phyloP scores from a whole-genome alignment of 2,888 invertebrate genomes.

The Drosophila pseudotakahashii region DNA sequence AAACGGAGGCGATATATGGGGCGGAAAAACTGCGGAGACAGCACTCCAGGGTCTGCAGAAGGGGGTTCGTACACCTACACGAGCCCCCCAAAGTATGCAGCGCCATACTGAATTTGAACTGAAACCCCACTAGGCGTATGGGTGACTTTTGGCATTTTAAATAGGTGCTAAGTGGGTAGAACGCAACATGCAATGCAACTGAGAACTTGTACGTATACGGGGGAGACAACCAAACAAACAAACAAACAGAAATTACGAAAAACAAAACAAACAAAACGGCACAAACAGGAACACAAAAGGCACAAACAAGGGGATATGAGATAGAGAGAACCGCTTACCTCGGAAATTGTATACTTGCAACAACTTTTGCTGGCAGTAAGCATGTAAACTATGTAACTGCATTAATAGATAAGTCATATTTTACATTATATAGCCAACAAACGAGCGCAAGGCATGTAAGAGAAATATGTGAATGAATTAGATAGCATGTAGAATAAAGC shows the following conservation, averaged over 20 bases:
- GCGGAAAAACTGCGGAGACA: constrained; percentile 29
- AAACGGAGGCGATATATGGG: constrained; percentile 39
- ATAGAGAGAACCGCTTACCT: constrained; percentile 75
- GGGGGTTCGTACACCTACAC: constrained; percentile 20
- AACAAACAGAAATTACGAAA: constrained; percentile 33
- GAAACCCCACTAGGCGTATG: constrained; percentile 61
- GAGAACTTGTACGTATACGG: constrained; percentile 37
- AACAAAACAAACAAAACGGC: constrained; percentile 21
- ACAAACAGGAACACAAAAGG: constrained; percentile 19
- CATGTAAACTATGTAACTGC: constrained; percentile 81
- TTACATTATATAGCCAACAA: constrained; percentile 63
- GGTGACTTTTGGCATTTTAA: constrained; percentile 57
- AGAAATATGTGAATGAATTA: constrained; percentile 60
- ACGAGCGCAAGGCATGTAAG: constrained; percentile 80
- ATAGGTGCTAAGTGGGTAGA: constrained; percentile 35
- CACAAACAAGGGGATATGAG: constrained; percentile 42
- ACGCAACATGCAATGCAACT: constrained; percentile 57
- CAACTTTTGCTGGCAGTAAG: constrained; percentile 82
- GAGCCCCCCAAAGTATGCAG: constrained; percentile 48
- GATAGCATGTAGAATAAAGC: constrained; percentile 29
- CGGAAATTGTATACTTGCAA: constrained; percentile 81
- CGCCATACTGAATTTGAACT: constrained; percentile 33
- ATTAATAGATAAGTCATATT: constrained; percentile 49
- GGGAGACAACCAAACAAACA: constrained; percentile 29
- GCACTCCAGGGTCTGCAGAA: constrained; percentile 7